Percentiles rank a stretch among this genome's conserved stretches.
phyloP scores from a whole-genome alignment of 2,797 vertebrate species.

The Aselliscus stoliczkanus region DNA sequence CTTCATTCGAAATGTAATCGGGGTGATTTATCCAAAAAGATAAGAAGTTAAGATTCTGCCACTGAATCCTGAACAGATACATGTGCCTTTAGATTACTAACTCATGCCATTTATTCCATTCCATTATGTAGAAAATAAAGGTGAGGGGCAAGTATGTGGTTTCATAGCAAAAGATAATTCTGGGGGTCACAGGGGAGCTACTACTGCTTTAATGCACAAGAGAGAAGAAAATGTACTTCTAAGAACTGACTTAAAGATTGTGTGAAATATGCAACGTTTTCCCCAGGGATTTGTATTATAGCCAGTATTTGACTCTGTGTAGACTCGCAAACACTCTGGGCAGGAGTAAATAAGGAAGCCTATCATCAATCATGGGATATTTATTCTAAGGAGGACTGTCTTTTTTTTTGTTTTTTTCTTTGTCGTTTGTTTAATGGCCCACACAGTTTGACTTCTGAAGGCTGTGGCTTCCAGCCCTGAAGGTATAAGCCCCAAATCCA shows the following conservation, averaged over 20 bases:
- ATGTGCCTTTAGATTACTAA: background rate
- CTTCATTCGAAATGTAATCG: slow-evolving; percentile 40
- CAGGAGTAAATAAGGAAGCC: slow-evolving; percentile 8
- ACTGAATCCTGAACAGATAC: background rate
- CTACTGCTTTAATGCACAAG: background rate
- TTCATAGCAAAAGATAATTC: background rate
- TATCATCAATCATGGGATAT: slow-evolving; percentile 61
- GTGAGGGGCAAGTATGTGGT: background rate
- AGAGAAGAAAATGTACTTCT: background rate
- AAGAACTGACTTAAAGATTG: slow-evolving; percentile 3
- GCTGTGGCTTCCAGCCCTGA: slow-evolving; percentile 40
- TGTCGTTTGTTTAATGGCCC: slow-evolving; percentile 57
- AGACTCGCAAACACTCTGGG: slow-evolving; percentile 31
- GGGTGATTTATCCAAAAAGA: slow-evolving; percentile 32
- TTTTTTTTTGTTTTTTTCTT: slow-evolving; percentile 52
- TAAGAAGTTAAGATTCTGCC: slow-evolving; percentile 32
- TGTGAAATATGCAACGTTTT: slow-evolving; percentile 29
- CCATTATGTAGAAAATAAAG: background rate
- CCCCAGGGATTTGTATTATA: background rate
- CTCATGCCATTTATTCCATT: background rate
- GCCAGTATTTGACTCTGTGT: slow-evolving; percentile 31
- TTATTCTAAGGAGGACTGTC: slow-evolving; percentile 57
- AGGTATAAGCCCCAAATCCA: background rate
- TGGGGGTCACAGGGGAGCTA: background rate
- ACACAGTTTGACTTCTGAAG: slow-evolving; percentile 49